Percentiles rank a stretch among this genome's conserved stretches.
These are phyloP conservation scores for Sisyra nigra DNA, from an alignment of 2,888 invertebrate species.

Conservation along the genomic window DNA sequence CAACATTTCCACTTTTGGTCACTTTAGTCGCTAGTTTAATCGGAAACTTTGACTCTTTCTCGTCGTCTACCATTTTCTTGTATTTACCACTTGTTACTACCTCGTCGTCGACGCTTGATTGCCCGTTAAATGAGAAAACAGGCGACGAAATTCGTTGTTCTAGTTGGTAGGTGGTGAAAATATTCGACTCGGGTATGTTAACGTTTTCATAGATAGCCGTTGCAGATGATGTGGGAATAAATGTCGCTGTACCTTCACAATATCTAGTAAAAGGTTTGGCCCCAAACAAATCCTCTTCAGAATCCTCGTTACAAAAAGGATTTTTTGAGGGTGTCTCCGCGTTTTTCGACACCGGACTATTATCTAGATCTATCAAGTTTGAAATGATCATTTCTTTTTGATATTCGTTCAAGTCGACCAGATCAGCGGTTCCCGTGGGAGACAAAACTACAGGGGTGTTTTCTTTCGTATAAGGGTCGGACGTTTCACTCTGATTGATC, in stretches of 20 bases:
- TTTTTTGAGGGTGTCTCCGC: neutral
- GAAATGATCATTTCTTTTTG: constrained; percentile 2
- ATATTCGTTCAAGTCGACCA: constrained; percentile 6
- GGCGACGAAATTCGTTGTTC: neutral
- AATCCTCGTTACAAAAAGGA: constrained; percentile 1
- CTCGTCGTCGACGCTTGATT: constrained; percentile 7
- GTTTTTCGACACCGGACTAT: neutral
- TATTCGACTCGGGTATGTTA: neutral
- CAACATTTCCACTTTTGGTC: constrained; percentile 15
- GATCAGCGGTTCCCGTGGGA: constrained; percentile 7
- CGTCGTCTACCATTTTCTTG: constrained; percentile 21
- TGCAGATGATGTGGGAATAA: too few relatives aligned
- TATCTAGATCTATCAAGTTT: constrained; percentile 6
- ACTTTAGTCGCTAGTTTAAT: constrained; percentile 20
- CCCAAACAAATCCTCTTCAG: neutral
- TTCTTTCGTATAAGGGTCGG: neutral
- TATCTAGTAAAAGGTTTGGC: too few relatives aligned
- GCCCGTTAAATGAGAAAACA: neutral
- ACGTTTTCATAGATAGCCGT: neutral
- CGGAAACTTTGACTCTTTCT: constrained; percentile 20
- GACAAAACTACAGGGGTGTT: constrained; percentile 1
- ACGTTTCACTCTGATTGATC: too few relatives aligned
- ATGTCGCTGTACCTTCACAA: too few relatives aligned
- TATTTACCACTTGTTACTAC: constrained; percentile 3
- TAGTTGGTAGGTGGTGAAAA: neutral